These are phyloP conservation scores for Tragulus kanchil DNA, from an alignment of 2,113 vertebrate species.

Conservation along the genomic window DNA sequence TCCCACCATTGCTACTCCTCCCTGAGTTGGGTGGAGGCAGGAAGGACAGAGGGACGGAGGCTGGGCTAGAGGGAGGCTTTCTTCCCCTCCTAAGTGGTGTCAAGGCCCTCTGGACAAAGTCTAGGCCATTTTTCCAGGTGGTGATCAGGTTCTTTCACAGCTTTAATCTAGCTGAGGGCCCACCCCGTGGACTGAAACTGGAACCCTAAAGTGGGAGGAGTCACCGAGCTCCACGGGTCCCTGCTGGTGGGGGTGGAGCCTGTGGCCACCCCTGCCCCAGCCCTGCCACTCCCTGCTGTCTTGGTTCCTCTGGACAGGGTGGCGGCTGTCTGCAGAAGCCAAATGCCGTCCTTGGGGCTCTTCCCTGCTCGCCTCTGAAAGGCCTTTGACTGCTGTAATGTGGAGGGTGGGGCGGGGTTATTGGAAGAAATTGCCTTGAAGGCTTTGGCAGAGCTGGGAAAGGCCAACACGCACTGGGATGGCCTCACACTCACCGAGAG, in stretches of 20 bases:
- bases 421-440: not conserved
- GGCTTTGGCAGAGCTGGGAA: not conserved
- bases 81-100: not conserved
- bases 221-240: not conserved
- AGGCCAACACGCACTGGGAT: not conserved
- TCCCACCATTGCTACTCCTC: not conserved
- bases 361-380: not conserved
- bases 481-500: no score
- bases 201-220: not conserved
- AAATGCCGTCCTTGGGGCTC: not conserved
- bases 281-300: not conserved
- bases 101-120: not conserved
- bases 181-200: no score
- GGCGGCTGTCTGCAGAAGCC: not conserved
- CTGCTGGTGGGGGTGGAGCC: not conserved
- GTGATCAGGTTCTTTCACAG: not conserved
- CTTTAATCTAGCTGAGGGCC: not conserved
- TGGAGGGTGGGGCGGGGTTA: not conserved
- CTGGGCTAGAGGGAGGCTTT: not conserved
- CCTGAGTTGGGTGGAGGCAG: not conserved
- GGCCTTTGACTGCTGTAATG: not conserved
- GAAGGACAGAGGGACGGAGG: not conserved
- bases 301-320: not conserved
- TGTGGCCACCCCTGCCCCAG: not conserved
- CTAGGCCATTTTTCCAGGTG: not conserved